Evolutionary conservation across 2,797 vertebrate species (phyloP), one percentile per base, ranked within the genome.

Genomic region (Kryptopterus vitreolus): DNA sequence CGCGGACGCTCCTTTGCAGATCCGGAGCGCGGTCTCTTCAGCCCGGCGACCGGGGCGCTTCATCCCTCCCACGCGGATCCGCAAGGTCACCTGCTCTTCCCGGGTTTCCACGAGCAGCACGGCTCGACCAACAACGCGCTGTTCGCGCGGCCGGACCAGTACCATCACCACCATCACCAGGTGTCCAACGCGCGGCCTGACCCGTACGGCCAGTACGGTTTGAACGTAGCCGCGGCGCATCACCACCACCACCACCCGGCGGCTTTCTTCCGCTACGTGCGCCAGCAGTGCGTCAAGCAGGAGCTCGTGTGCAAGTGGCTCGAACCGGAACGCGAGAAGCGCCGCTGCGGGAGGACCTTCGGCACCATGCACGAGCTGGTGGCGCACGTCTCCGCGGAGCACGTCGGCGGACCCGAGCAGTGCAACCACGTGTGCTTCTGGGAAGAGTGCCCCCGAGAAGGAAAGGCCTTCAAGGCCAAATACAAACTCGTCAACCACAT

Each of bases 401-500:
- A 96, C 70, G 95, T 96, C 72, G 95, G 95, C 55, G 95, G 95
- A 66, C 95, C 95, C 0, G 95, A 95, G 88, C 95, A 96, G 86
- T 95, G 93, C 86, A 94, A 93, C 89, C 95, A 96, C 80, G 89
- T 96, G 87, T 96, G 95, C 84, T 95, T 92, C 86, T 96, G 95
- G 95, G 95, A 96, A 87, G 95, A 96, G 78, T 96, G 95, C 80
- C 89, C 93, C 26, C 91, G 95, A 61, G 94, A 95, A 85, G 93
- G 93, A 80, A 96, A 96, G 33, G 94, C 95, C 69, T 96, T 96
- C 93, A 96, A 96, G 89, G 95, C 95, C 86, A 96, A 96, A 88
- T 96, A 96, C 92, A 96, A 96, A 91, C 92, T 96, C 85, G 91
- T 96, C 80, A 96, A 96, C 84, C 95, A 96, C 66, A 96, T 96